A percentile compares a stretch with the other conserved stretches of the same genome.
Conservation (phyloP, 2,797 vertebrate genomes). For the Meriones psammophilus region DNA sequence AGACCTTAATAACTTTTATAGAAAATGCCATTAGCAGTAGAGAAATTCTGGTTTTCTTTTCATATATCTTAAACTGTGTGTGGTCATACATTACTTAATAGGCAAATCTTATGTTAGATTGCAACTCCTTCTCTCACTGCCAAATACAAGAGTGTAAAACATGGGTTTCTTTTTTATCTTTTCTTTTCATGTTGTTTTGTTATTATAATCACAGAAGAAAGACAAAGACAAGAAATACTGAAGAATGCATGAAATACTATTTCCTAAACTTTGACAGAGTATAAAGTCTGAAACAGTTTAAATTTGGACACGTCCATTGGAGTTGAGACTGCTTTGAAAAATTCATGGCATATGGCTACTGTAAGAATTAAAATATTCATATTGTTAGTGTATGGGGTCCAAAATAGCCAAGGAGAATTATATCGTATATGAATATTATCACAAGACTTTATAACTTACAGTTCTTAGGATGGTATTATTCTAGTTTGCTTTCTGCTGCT, state of each 20-base stretch:
- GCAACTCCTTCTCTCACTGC: background rate
- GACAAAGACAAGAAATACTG: background rate
- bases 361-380: slow-evolving; percentile 45
- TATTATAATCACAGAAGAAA: slow-evolving; percentile 64
- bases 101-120: background rate
- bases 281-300: slow-evolving; percentile 14
- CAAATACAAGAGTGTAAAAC: slow-evolving; percentile 27
- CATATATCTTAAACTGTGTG: background rate
- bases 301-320: slow-evolving; percentile 21
- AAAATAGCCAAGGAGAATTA: slow-evolving; percentile 61
- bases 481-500: background rate
- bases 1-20: background rate
- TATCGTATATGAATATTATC: slow-evolving; percentile 47
- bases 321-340: slow-evolving; percentile 39
- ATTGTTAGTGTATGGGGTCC: slow-evolving; percentile 32
- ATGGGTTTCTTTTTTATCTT: background rate
- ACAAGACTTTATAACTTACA: slow-evolving; percentile 20
- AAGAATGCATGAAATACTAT: background rate
- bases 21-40: background rate
- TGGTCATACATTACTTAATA: background rate
- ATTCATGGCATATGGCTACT: background rate
- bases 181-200: slow-evolving; percentile 20
- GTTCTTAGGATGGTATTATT: background rate
- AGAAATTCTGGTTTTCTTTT: background rate
- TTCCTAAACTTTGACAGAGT: background rate